Evolutionary conservation across 1,140 invertebrate genomes (phyloP), one percentile per base, ranked within the genome.

Genomic region (Drosophila truncata): DNA sequence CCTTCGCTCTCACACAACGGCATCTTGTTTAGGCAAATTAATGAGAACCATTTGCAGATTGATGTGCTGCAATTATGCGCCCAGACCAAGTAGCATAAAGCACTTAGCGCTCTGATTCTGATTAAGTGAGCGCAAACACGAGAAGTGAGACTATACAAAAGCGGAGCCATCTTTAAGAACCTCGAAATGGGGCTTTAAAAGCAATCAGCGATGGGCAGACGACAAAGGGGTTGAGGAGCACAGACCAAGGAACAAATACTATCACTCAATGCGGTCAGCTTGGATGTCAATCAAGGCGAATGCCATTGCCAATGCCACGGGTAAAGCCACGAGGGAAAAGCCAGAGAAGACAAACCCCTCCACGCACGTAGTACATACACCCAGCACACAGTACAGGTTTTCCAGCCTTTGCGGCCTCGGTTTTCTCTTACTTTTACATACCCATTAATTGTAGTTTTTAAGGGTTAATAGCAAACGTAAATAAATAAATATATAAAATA

Each of bases 41-140:
- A 90, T 90, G 85, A 76, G 62, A 61, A 66, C 72, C 86, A 90
- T 90, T 90, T 85, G 71, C 75, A 90, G 85, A 90, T 90, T 90
- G 85, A 90, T 90, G 85, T 82, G 82, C 76, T 80, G 85, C 85
- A 90, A 90, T 90, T 90, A 90, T 90, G 77, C 65, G 62, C 47
- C 78, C 71, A 57, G 67, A 71, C 57, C 60, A 86, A 74, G 41
- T 55, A 63, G 73, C 75, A 69, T 82, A 71, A 91, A 82, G 67
- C 85, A 85, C 86, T 90, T 82, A 90, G 71, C 86, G 82, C 82
- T 70, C 71, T 82, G 86, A 91, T 91, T 91, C 78, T 91, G 85
- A 90, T 91, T 76, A 85, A 91, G 74, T 79, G 85, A 13, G 25
- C 52, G 63, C 57, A 44, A 75, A 50, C 69, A 81, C 57, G 63